Percentiles rank a stretch among this genome's conserved stretches.
These are phyloP conservation scores for Nothobranchius kuhntae DNA, from an alignment of 2,113 vertebrate species.

Conservation along the genomic window DNA sequence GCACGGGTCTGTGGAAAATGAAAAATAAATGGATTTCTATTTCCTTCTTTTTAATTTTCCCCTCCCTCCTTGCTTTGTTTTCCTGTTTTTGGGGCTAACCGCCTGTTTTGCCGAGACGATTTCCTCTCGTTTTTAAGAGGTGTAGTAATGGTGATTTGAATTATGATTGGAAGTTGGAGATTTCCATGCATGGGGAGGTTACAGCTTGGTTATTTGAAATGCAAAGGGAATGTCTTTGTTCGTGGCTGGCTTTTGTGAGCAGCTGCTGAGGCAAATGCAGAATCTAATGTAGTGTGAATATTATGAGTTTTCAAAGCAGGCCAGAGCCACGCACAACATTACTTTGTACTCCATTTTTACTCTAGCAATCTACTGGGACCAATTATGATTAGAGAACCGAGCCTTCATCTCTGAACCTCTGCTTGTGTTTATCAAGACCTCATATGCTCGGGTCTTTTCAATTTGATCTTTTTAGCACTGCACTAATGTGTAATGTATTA, in stretches of 20 bases:
- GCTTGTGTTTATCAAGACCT: slow-evolving; percentile 74
- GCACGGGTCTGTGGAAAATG: slow-evolving; percentile 80
- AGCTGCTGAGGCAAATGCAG: slow-evolving; percentile 66
- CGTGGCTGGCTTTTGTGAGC: slow-evolving; percentile 70
- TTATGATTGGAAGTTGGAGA: slow-evolving; percentile 76
- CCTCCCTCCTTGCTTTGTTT: slow-evolving; percentile 8
- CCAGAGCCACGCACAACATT: slow-evolving; percentile 54
- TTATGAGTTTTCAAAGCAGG: slow-evolving; percentile 70
- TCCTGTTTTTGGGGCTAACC: slow-evolving; percentile 2
- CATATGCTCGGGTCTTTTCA: slow-evolving; percentile 63
- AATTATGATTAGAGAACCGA: slow-evolving; percentile 77
- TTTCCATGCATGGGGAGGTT: slow-evolving; percentile 64
- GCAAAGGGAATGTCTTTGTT: slow-evolving; percentile 78
- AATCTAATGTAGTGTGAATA: slow-evolving; percentile 76
- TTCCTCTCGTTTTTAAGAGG: slow-evolving; percentile 72
- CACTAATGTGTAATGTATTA: slow-evolving; percentile 82
- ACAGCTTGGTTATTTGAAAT: slow-evolving; percentile 74
- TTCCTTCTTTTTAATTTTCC: slow-evolving; percentile 48
- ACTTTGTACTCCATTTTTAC: slow-evolving; percentile 70
- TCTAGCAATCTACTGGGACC: slow-evolving; percentile 72
- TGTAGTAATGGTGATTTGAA: slow-evolving; percentile 75
- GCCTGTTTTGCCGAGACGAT: slow-evolving; percentile 59
- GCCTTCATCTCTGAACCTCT: slow-evolving; percentile 73
- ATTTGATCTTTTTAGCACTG: slow-evolving; percentile 77
- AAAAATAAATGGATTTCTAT: slow-evolving; percentile 80